phyloP scores from a whole-genome alignment of 2,113 vertebrate species.

The Paraplagusia blochii region DNA sequence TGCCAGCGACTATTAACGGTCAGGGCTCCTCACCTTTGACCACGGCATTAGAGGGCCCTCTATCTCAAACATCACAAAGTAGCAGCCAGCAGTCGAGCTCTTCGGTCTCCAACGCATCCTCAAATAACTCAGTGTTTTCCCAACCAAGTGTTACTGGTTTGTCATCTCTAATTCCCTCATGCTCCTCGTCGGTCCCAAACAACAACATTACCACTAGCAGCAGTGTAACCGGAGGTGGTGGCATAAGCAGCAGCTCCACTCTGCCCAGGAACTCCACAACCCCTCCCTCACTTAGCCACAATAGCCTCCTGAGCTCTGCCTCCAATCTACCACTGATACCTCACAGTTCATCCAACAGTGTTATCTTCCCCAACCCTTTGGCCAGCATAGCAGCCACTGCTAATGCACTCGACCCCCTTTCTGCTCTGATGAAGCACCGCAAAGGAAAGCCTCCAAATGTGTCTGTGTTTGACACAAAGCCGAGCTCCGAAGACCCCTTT shows the following conservation, averaged over 20 bases:
- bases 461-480: conserved; percentile 96
- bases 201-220: conserved; percentile 64
- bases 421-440: conserved; percentile 94
- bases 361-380: conserved; percentile 97
- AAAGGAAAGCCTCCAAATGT: conserved; percentile 98
- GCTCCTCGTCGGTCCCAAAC: conserved; percentile 72
- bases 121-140: conserved; percentile 70
- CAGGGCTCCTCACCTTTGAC: conserved; percentile 72
- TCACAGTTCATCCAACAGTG: conserved; percentile 92
- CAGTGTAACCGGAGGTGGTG: conserved; percentile 50
- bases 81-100: conserved; percentile 79
- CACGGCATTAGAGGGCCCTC: conserved; percentile 77
- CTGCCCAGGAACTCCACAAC: conserved; percentile 83
- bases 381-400: conserved; percentile 97
- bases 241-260: conserved; percentile 66
- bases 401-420: conserved; percentile 95
- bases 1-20: conserved; percentile 72
- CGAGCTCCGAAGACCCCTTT: conserved; percentile 95
- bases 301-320: conserved; percentile 82
- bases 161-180: conserved; percentile 74
- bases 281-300: conserved; percentile 82
- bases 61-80: conserved; percentile 79
- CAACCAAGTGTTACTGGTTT: conserved; percentile 70
- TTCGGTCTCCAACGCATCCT: conserved; percentile 73
- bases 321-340: conserved; percentile 93